These are phyloP conservation scores for Meriones unguiculatus DNA, from an alignment of 2,113 vertebrate species.

Conservation along the genomic window DNA sequence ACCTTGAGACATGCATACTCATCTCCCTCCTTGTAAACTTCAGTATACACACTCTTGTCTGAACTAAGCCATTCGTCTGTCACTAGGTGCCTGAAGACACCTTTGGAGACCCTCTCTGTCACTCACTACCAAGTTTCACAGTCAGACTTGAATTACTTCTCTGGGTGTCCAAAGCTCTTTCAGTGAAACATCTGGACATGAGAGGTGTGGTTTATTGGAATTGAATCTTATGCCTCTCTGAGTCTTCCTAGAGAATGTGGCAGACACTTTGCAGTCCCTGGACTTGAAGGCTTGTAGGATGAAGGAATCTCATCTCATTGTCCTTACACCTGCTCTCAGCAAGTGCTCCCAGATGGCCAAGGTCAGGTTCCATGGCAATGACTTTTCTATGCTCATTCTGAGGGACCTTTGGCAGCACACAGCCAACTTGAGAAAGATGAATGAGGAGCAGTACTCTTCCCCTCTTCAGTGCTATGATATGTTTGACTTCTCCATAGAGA, in stretches of 20 bases:
- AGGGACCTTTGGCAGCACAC: not conserved
- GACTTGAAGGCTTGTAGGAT: not conserved
- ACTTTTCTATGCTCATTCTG: not conserved
- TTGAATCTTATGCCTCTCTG: too few species aligned
- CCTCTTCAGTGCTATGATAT: not conserved
- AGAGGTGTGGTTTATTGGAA: not conserved
- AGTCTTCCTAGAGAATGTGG: not conserved
- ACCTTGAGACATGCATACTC: not conserved
- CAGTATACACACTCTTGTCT: not conserved
- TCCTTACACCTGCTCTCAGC: not conserved
- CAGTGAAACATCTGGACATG: not conserved
- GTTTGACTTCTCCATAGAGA: not conserved
- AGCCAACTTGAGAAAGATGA: not conserved
- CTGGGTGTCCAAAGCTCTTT: not conserved
- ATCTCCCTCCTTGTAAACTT: not conserved
- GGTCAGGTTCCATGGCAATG: not conserved
- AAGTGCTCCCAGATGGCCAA: not conserved
- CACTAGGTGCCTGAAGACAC: not conserved
- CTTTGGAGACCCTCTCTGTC: not conserved
- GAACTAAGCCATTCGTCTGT: not conserved
- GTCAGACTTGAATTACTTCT: not conserved
- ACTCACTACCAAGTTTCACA: not conserved
- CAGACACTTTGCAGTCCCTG: not conserved
- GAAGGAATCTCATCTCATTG: not conserved
- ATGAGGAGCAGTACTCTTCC: not conserved